These are phyloP conservation scores for Ctenoplectra terminalis DNA, from an alignment of 1,140 invertebrate species.

Conservation along the genomic window DNA sequence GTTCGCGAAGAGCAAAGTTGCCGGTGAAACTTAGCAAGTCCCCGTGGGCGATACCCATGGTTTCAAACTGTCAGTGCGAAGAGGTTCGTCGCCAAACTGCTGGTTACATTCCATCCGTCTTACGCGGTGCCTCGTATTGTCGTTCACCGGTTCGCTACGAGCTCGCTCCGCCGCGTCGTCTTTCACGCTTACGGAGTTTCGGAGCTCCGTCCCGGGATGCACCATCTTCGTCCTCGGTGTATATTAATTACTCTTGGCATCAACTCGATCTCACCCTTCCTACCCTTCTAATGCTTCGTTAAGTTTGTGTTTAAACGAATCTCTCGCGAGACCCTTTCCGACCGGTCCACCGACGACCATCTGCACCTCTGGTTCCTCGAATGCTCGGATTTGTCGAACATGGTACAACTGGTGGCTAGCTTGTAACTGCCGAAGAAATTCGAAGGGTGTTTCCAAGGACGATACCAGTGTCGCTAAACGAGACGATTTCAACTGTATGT, in stretches of 20 bases:
- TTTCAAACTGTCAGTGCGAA: constrained; percentile 25
- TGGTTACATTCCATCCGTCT: constrained; percentile 34
- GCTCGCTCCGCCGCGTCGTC: background rate
- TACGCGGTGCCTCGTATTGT: constrained; percentile 14
- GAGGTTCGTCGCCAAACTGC: constrained; percentile 32
- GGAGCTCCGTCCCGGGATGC: background rate
- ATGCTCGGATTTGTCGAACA: background rate
- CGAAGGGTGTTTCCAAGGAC: background rate
- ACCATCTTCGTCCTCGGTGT: background rate
- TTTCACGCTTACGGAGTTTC: constrained; percentile 21
- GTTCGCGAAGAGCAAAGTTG: constrained; percentile 41
- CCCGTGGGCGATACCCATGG: constrained; percentile 33
- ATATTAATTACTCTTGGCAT: constrained; percentile 31
- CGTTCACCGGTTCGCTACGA: background rate
- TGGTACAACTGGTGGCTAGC: background rate
- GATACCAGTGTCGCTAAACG: background rate
- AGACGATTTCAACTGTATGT: background rate
- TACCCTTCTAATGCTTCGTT: background rate
- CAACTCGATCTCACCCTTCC: no score
- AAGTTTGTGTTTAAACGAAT: background rate
- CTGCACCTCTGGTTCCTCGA: background rate
- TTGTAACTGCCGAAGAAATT: no score
- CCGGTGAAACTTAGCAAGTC: constrained; percentile 18
- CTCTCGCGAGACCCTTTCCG: background rate
- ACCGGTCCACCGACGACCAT: background rate